Evolutionary conservation across 1,140 invertebrate genomes (phyloP), one percentile per base, ranked within the genome.

Genomic region (Trichonephila clavata): DNA sequence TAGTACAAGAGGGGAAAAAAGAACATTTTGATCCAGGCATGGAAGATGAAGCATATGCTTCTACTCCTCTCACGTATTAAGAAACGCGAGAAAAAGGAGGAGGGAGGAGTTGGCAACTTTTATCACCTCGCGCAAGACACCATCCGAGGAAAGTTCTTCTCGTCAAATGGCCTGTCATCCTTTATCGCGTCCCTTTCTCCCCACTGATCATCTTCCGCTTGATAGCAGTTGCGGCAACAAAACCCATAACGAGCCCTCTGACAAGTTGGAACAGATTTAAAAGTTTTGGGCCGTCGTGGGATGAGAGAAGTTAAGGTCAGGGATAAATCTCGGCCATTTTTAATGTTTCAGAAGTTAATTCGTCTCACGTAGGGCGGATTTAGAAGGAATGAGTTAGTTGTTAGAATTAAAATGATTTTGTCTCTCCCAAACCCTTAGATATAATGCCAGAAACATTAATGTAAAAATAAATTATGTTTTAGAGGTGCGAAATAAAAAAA

Each of bases 181-280:
- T 71, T 71, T 71, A 71, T 71, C 68, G n/a, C 61, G 21, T 20
- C 61, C 18, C 61, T 21, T 20, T 63, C 61, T 63, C 16, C 61
- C 4, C 14, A 13, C 27, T 7, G 24, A 32, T 21, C 63, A 65
- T n/a, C 63, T 65, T 65, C n/a, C 7, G 63, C 63, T 7, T 65
- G 21, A 65, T 65, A 21, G n/a, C n/a, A n/a, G 63, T 65, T 65
- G 63, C 21, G 24, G 8, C 21, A 65, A 65, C 63, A 65, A 65
- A 65, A 65, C 20, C 63, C 63, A 65, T 65, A 65, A 65, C 63
- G n/a, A 21, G 63, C 0, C 10, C 50, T 2, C 50, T 50, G 63
- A 65, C 21, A n/a, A 65, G 63, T n/a, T 65, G 63, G 21, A 65
- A 65, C 63, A 65, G 63, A 65, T 65, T 65, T 65, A 65, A n/a